phyloP scores from a whole-genome alignment of 2,888 invertebrate genomes.

The Drosophila mulleri region DNA sequence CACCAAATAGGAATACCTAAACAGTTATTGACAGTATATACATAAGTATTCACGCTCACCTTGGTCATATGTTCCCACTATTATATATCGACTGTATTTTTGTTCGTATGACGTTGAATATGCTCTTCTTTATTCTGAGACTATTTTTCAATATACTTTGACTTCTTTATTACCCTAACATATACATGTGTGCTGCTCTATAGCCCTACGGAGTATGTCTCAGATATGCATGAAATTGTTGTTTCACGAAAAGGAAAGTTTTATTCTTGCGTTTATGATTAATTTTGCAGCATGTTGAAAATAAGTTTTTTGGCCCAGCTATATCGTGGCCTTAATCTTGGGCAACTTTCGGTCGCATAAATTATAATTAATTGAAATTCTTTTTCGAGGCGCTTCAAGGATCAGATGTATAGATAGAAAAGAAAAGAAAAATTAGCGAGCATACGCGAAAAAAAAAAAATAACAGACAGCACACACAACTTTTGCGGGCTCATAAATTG shows the following conservation, averaged over 20 bases:
- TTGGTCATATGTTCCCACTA: too few relatives aligned
- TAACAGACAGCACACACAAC: conserved; percentile 59
- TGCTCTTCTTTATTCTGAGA: too few relatives aligned
- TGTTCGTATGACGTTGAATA: too few relatives aligned
- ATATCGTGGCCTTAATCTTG: neutral
- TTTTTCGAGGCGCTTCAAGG: conserved; percentile 55
- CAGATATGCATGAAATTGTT: too few relatives aligned
- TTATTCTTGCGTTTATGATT: neutral
- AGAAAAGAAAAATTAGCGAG: conserved; percentile 53
- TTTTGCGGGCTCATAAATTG: conserved; percentile 69
- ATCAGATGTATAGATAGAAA: conserved; percentile 2
- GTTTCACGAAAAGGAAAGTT: neutral
- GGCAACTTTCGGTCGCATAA: conserved; percentile 66
- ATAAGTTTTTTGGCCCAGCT: neutral
- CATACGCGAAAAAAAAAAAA: conserved; percentile 52
- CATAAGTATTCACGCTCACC: too few relatives aligned
- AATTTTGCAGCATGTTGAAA: neutral
- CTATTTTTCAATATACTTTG: too few relatives aligned
- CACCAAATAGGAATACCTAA: too few relatives aligned
- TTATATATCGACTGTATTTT: too few relatives aligned
- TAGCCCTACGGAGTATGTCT: too few relatives aligned
- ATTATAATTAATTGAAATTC: conserved; percentile 84
- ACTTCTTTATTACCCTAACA: too few relatives aligned
- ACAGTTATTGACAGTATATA: too few relatives aligned
- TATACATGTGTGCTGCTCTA: too few relatives aligned